Conservation (phyloP, 2,888 invertebrate genomes). For the Timandra comae region DNA sequence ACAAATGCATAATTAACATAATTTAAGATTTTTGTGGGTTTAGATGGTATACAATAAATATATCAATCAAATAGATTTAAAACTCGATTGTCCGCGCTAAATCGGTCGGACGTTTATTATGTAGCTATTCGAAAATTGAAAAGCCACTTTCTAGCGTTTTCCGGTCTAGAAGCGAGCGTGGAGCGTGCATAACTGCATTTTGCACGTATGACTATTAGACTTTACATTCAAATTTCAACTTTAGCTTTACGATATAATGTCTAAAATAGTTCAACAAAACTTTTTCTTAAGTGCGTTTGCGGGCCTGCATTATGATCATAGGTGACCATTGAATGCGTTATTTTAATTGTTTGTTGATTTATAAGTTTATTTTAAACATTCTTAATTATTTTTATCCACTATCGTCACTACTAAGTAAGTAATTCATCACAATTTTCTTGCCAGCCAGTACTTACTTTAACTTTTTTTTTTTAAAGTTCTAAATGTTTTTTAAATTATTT, state of each 20-base stretch:
- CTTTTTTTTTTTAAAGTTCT: no score
- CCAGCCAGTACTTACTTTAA: no score
- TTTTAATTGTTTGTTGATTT: neutral
- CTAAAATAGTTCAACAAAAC: no score
- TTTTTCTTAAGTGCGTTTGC: neutral
- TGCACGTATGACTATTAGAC: conserved; percentile 19
- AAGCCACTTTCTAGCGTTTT: conserved; percentile 76
- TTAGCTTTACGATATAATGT: no score
- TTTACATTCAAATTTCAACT: conserved; percentile 1
- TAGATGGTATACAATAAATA: no score
- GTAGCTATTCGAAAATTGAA: conserved; percentile 73
- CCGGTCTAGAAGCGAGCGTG: conserved; percentile 66
- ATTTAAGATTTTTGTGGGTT: no score
- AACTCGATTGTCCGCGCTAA: neutral
- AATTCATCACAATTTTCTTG: no score
- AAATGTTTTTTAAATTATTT: no score
- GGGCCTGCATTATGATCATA: conserved; percentile 1
- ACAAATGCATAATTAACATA: no score
- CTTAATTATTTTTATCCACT: no score
- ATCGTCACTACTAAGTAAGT: no score
- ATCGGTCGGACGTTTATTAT: conserved; percentile 46
- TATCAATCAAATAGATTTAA: conserved; percentile 1
- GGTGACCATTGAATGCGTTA: neutral
- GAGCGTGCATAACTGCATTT: conserved; percentile 57
- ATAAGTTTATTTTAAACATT: neutral